Evolutionary conservation across 92 coral and sea anemone genomes (phyloP), one percentile per base, ranked within the genome.

Genomic region (Meandrina meandrites): DNA sequence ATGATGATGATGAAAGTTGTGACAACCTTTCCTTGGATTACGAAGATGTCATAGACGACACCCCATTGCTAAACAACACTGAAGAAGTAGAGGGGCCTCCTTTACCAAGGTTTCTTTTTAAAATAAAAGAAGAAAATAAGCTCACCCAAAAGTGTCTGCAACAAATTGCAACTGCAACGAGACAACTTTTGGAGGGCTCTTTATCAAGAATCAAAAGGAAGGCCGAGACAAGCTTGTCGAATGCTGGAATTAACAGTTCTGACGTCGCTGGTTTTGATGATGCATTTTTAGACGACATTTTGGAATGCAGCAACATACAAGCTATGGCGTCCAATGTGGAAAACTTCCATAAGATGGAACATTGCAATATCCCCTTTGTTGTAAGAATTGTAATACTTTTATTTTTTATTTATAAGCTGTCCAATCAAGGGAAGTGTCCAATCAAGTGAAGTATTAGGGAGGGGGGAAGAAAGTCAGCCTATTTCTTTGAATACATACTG

Each of bases 231-330:
- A n/a, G 81, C 11, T 78, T 78, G 81, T 53, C 27, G 27, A 5
- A 53, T 54, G 69, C 81, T 28, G 81, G 81, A n/a, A 54, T 78
- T 54, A 34, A 78, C 69, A 54, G 45, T 4, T 51, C 3, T 78
- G 69, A 78, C 45, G 48, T 78, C 2, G 22, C 67, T 53, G 81
- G 81, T 78, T 78, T 81, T 62, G 75, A 78, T 28, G 81, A 78
- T 53, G 81, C 48, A 34, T 78, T 56, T n/a, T 13, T 56, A 3
- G 67, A 78, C 40, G 69, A 34, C 27, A 56, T 28, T 27, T 53
- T 53, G 13, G 28, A 31, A 8, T 32, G 69, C 81, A 78, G 30
- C 69, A 78, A 32, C 69, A 78, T 53, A 12, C 68, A 51, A 53
- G 48, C 37, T 78, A 30, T 53, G 69, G 68, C 36, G n/a, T 78